Conservation (phyloP, 1,140 invertebrate species). For the Bombus waltoni region DNA sequence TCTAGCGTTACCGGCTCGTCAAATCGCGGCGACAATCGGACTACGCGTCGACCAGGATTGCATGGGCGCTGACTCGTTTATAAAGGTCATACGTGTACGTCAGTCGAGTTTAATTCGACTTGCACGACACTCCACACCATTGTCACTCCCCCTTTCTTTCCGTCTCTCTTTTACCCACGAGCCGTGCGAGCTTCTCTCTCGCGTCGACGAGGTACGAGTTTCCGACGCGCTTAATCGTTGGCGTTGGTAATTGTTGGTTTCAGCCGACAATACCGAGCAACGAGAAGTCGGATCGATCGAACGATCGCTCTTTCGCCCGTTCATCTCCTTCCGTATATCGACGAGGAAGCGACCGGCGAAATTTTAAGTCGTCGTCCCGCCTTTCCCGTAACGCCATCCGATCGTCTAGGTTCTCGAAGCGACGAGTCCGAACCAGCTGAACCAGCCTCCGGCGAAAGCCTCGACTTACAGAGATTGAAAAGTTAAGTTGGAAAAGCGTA, state of each 20-base stretch:
- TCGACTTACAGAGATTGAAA: too few relatives aligned
- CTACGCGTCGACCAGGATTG: slow-evolving; percentile 57
- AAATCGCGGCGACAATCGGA: slow-evolving; percentile 71
- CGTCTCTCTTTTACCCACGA: slow-evolving; percentile 11
- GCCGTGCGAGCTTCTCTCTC: background rate
- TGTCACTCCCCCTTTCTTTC: background rate
- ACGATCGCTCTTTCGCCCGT: background rate
- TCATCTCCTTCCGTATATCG: background rate
- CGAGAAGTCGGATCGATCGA: background rate
- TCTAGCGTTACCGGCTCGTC: slow-evolving; percentile 49
- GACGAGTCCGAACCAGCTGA: background rate
- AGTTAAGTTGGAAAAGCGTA: too few relatives aligned
- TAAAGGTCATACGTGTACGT: slow-evolving; percentile 34
- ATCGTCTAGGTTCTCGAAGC: background rate
- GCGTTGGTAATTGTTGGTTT: slow-evolving; percentile 73
- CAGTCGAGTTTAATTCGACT: slow-evolving; percentile 31
- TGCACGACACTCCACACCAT: background rate
- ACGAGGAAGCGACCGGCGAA: background rate
- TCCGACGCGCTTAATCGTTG: slow-evolving; percentile 19
- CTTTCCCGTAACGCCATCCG: background rate
- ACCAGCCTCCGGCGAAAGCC: background rate
- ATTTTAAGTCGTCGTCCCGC: background rate
- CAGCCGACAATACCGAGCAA: slow-evolving; percentile 35
- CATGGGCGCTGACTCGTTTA: slow-evolving; percentile 68
- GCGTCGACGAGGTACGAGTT: slow-evolving; percentile 23